phyloP scores from a whole-genome alignment of 2,888 invertebrate genomes.

The Clepsis dumicolana region DNA sequence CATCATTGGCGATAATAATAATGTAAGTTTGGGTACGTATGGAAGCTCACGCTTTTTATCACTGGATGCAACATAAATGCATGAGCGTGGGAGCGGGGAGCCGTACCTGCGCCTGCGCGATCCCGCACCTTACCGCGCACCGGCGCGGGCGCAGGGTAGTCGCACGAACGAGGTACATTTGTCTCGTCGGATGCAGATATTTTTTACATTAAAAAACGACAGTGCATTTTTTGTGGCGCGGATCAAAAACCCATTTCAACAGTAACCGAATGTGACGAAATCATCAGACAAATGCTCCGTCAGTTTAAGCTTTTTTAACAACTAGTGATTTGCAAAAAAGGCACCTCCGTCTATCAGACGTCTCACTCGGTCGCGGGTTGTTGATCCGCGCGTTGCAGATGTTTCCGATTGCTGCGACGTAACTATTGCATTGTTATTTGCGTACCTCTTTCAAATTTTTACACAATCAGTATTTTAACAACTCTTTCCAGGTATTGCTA shows the following conservation, averaged over 20 bases:
- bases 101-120: constrained; percentile 38
- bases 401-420: not conserved
- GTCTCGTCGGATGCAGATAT: constrained; percentile 50
- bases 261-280: constrained; percentile 27
- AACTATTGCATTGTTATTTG: not conserved
- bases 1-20: not conserved
- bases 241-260: constrained; percentile 49
- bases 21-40: not conserved
- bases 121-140: not conserved
- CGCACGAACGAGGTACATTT: constrained; percentile 52
- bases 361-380: constrained; percentile 19
- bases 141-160: constrained; percentile 47
- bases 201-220: constrained; percentile 59
- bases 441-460: not conserved
- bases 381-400: not conserved
- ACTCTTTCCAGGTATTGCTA: not conserved
- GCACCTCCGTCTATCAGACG: constrained; percentile 30
- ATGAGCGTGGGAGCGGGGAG: constrained; percentile 38
- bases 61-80: constrained; percentile 12
- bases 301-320: constrained; percentile 20
- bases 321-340: constrained; percentile 15
- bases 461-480: not conserved
- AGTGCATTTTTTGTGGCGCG: constrained; percentile 59
- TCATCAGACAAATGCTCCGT: constrained; percentile 20
- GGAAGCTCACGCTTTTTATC: not conserved